Conservation (phyloP, 2,888 invertebrate species). For the Octonoba sinensis region DNA sequence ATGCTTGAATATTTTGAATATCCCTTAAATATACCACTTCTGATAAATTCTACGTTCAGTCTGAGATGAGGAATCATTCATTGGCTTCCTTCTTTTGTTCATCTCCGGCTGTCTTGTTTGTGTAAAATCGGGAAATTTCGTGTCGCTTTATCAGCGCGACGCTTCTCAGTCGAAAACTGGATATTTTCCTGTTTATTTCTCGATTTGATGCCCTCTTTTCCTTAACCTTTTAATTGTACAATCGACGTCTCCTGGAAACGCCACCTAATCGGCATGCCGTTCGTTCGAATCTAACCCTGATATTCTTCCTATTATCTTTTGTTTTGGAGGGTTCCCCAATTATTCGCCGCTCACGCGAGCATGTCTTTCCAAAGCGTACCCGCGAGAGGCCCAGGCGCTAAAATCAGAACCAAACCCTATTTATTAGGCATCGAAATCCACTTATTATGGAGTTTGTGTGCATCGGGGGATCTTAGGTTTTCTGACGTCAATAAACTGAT, state of each 20-base stretch:
- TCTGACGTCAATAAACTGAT: constrained; percentile 59
- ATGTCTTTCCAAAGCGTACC: not conserved
- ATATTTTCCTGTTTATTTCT: no score
- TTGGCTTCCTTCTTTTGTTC: no score
- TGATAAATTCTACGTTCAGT: no score
- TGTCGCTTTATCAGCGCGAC: no score
- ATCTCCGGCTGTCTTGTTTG: no score
- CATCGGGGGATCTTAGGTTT: constrained; percentile 9
- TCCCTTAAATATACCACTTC: no score
- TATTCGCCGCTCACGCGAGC: not conserved
- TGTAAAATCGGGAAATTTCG: no score
- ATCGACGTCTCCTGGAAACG: not conserved
- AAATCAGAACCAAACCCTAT: constrained; percentile 17
- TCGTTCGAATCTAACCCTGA: not conserved
- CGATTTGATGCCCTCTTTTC: no score
- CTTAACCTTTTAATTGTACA: no score
- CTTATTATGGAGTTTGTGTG: not conserved
- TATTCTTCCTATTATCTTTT: not conserved
- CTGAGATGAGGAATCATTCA: no score
- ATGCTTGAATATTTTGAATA: no score
- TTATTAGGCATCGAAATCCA: constrained; percentile 46
- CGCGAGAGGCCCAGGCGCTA: not conserved
- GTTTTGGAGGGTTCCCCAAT: not conserved
- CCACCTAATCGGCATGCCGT: not conserved
- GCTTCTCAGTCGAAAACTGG: no score